phyloP scores from a whole-genome alignment of 2,113 vertebrate species.

The Callopanchax toddi region DNA sequence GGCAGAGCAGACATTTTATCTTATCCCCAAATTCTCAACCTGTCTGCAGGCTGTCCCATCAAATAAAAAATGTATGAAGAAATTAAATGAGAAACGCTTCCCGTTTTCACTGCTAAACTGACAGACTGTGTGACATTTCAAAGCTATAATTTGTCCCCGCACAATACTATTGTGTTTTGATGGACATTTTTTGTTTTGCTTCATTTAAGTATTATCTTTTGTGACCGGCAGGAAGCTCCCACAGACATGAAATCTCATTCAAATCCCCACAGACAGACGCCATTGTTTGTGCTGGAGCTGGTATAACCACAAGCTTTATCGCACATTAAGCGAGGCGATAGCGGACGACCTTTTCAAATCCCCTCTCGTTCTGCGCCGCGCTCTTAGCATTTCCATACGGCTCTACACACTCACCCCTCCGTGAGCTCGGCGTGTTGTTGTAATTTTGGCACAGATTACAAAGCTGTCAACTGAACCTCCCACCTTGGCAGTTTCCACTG shows the following conservation, averaged over 20 bases:
- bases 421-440: neutral
- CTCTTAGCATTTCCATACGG: neutral
- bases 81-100: conserved; percentile 26
- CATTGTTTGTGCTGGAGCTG: conserved; percentile 6
- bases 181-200: conserved; percentile 28
- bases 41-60: conserved; percentile 16
- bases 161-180: conserved; percentile 5
- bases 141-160: conserved; percentile 41
- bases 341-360: neutral
- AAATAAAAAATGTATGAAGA: conserved; percentile 15
- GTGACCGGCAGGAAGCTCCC: conserved; percentile 13
- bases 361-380: neutral
- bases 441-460: conserved; percentile 16
- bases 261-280: conserved; percentile 7
- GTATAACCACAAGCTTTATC: neutral
- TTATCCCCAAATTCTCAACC: conserved; percentile 10
- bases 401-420: neutral
- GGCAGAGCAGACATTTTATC: conserved; percentile 5
- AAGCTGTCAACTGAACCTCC: conserved; percentile 11
- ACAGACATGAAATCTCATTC: neutral
- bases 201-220: conserved; percentile 15
- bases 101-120: conserved; percentile 38
- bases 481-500: conserved; percentile 3
- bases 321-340: neutral
- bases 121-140: conserved; percentile 38